A percentile compares a stretch with the other conserved stretches of the same genome.
Conservation (phyloP, 1,140 invertebrate genomes). For the Drosophila aff. region DNA sequence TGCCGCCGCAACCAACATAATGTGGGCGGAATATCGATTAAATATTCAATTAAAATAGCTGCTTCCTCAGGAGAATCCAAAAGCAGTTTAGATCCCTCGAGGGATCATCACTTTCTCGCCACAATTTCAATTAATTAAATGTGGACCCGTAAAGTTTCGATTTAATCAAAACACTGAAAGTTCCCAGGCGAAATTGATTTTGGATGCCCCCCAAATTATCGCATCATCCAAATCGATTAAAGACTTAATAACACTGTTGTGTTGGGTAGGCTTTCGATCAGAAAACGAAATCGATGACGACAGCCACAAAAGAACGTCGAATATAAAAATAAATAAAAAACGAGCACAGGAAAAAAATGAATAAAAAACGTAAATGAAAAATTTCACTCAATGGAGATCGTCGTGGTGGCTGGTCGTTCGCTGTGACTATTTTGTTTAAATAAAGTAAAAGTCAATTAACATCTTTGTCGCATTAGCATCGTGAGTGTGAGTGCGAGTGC, state of each 20-base stretch:
- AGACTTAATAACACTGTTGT: constrained; percentile 28
- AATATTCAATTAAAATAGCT: constrained; percentile 3
- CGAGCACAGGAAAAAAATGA: background rate
- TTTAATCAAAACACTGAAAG: constrained; percentile 5
- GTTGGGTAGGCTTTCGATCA: constrained; percentile 1
- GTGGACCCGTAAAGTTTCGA: background rate
- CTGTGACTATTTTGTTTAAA: constrained; percentile 75
- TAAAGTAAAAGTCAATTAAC: constrained; percentile 84
- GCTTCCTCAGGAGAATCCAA: background rate
- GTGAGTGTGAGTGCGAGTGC: constrained; percentile 29
- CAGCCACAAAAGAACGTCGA: constrained; percentile 13
- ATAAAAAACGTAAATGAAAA: constrained; percentile 52
- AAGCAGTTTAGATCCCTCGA: background rate
- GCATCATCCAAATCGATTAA: constrained; percentile 37
- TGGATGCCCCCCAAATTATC: constrained; percentile 35
- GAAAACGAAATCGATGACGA: constrained; percentile 49
- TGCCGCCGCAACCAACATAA: background rate
- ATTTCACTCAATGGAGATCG: constrained; percentile 59
- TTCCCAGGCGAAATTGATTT: constrained; percentile 37
- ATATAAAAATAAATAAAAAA: background rate
- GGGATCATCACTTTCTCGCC: constrained; percentile 19
- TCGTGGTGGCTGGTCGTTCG: constrained; percentile 16
- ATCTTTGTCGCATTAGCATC: constrained; percentile 79
- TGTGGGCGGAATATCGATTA: constrained; percentile 4
- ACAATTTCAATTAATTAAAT: background rate